Percentiles rank a stretch among this genome's conserved stretches.
Conservation (phyloP, 2,888 invertebrate genomes). For the Sturmia bella region DNA sequence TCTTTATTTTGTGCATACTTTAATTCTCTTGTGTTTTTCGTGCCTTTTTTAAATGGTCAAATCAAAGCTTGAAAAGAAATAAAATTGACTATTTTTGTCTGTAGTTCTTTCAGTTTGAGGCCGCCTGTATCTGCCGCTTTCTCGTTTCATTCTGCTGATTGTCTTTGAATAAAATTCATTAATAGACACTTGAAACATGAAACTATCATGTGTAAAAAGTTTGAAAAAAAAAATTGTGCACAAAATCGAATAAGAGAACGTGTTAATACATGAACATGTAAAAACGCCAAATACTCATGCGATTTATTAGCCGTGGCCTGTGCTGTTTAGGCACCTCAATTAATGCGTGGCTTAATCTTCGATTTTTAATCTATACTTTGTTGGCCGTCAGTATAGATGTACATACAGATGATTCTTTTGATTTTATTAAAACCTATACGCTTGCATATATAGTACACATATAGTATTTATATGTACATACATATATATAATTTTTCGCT, state of each 20-base stretch:
- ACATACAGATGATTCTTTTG: slow-evolving; percentile 14
- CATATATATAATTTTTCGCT: no score
- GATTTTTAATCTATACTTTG: slow-evolving; percentile 50
- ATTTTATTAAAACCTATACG: no score
- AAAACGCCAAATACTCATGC: slow-evolving; percentile 53
- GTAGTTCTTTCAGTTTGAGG: slow-evolving; percentile 41
- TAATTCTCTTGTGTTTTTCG: slow-evolving; percentile 43
- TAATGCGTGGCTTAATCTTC: slow-evolving; percentile 49
- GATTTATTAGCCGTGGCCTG: slow-evolving; percentile 43
- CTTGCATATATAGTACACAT: no score
- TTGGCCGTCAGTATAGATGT: slow-evolving; percentile 43
- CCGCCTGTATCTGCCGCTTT: slow-evolving; percentile 68
- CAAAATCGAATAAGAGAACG: slow-evolving; percentile 3
- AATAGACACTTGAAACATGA: slow-evolving; percentile 56
- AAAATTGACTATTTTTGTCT: slow-evolving; percentile 47
- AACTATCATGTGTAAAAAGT: slow-evolving; percentile 3
- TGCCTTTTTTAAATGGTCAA: slow-evolving; percentile 57
- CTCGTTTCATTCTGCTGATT: slow-evolving; percentile 50
- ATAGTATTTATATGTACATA: no score
- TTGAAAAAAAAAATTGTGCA: not conserved
- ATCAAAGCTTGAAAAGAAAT: slow-evolving; percentile 22
- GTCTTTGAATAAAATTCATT: slow-evolving; percentile 48
- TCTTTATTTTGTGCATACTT: slow-evolving; percentile 32
- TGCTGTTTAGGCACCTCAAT: slow-evolving; percentile 26
- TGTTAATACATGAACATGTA: slow-evolving; percentile 58